Evolutionary conservation across 2,113 vertebrate genomes (phyloP), one percentile per base, ranked within the genome.

Genomic region (Entelurus aequoreus): DNA sequence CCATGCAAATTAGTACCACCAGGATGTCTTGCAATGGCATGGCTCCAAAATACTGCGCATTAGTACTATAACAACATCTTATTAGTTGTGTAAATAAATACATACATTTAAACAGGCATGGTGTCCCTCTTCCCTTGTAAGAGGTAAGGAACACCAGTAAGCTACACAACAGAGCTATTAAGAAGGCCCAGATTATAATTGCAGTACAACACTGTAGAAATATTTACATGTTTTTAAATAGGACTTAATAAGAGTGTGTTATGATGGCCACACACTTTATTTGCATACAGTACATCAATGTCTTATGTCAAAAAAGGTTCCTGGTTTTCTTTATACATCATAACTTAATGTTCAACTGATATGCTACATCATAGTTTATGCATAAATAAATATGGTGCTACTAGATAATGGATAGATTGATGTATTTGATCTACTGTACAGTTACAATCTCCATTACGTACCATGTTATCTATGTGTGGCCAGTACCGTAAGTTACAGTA

Each of bases 241-340:
- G 59, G 61, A 65, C 51, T 65, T 51, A 52, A 51, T 66, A 64
- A 46, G 61, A 67, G 59, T 62, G 59, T 62, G 60, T 54, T 58
- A 71, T 54, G 14, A 70, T 65, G 15, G 40, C 56, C 63, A 54
- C 9, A 13, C 53, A 76, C 46, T 40, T 0, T 40, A 77, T 46
- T 69, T 68, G 60, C 53, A 68, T 48, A 69, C 56, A 78, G 38
- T 42, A 47, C 7, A 42, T 38, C 42, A 28, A 28, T 28, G 62
- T 14, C 37, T 46, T 48, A 51, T 28, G 8, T 16, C 60, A 60
- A 38, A 62, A 66, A 79, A 83, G 82, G 83, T 83, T 81, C 77
- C 54, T 61, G 21, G n/a, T 66, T 76, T 74, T 58, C 19, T 48
- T 52, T 73, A 60, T 52, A 36, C 38, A 60, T 71, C 48, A 70